Percentiles rank a stretch among this genome's conserved stretches.
phyloP scores from a whole-genome alignment of 2,797 vertebrate genomes.

The Oryzias sinensis region DNA sequence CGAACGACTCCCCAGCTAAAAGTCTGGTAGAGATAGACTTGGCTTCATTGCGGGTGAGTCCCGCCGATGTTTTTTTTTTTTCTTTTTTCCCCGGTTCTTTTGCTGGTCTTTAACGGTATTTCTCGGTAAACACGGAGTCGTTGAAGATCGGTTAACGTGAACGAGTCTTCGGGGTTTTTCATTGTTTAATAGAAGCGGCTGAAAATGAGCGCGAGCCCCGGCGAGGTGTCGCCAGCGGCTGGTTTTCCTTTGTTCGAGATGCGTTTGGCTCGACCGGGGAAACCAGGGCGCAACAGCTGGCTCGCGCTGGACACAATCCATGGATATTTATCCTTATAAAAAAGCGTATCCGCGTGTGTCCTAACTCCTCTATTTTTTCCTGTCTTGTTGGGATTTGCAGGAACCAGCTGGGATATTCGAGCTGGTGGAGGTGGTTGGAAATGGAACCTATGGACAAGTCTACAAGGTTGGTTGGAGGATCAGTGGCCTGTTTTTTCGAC shows the following conservation, averaged over 20 bases:
- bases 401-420: conserved; percentile 93
- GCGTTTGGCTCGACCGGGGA: conserved; percentile 80
- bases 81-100: conserved; percentile 3
- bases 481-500: conserved; percentile 55
- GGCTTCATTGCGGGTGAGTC: conserved; percentile 91
- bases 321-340: neutral
- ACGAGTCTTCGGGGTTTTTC: neutral
- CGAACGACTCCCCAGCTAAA: conserved; percentile 98
- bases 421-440: conserved; percentile 92
- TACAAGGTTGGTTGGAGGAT: conserved; percentile 84
- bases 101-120: neutral
- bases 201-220: conserved; percentile 57
- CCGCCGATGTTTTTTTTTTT: conserved; percentile 15
- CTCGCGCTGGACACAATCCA: conserved; percentile 38
- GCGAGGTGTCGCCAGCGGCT: conserved; percentile 74
- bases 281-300: conserved; percentile 86
- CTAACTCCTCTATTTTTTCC: neutral
- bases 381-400: conserved; percentile 62
- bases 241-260: conserved; percentile 90
- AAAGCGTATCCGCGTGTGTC: neutral
- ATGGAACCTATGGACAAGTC: conserved; percentile 92
- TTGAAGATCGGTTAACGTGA: accelerated
- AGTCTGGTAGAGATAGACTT: conserved; percentile 97
- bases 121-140: neutral
- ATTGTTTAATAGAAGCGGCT: conserved; percentile 14